These are phyloP conservation scores for Baronia brevicornis DNA, from an alignment of 2,888 invertebrate genomes.

Conservation along the genomic window DNA sequence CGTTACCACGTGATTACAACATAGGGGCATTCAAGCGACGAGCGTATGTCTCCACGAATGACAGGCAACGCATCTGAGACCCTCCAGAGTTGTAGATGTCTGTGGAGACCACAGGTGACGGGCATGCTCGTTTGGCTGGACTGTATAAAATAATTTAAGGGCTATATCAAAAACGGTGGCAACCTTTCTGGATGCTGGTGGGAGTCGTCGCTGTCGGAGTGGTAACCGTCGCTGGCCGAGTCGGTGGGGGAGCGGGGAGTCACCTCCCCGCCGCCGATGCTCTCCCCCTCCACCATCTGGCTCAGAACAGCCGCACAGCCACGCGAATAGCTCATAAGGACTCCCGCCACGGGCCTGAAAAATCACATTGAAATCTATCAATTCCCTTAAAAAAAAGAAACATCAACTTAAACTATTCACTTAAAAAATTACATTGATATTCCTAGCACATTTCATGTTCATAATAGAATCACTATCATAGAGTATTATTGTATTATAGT, in stretches of 20 bases:
- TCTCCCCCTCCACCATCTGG: constrained; percentile 80
- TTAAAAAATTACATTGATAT: constrained; percentile 3
- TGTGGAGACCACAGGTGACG: no score
- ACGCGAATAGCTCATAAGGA: constrained; percentile 83
- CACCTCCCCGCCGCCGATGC: constrained; percentile 43
- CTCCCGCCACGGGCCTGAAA: constrained; percentile 80
- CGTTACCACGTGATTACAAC: background rate
- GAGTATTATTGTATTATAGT: no score
- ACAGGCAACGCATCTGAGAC: no score
- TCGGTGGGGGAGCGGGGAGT: constrained; percentile 74
- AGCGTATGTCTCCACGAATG: no score
- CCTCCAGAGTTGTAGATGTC: no score
- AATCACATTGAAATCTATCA: background rate
- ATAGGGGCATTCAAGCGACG: background rate
- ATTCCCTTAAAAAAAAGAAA: constrained; percentile 3
- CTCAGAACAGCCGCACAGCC: constrained; percentile 85
- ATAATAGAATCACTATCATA: no score
- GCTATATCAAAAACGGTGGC: constrained; percentile 3
- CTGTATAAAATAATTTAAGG: constrained; percentile 2
- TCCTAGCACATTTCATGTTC: no score
- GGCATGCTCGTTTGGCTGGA: background rate
- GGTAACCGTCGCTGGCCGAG: constrained; percentile 85
- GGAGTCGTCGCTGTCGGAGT: constrained; percentile 83
- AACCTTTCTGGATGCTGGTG: constrained; percentile 58
- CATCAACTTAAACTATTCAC: constrained; percentile 5